A percentile compares a stretch with the other conserved stretches of the same genome.
These are phyloP conservation scores for Acleris emargana DNA, from an alignment of 2,888 invertebrate genomes.

Conservation along the genomic window DNA sequence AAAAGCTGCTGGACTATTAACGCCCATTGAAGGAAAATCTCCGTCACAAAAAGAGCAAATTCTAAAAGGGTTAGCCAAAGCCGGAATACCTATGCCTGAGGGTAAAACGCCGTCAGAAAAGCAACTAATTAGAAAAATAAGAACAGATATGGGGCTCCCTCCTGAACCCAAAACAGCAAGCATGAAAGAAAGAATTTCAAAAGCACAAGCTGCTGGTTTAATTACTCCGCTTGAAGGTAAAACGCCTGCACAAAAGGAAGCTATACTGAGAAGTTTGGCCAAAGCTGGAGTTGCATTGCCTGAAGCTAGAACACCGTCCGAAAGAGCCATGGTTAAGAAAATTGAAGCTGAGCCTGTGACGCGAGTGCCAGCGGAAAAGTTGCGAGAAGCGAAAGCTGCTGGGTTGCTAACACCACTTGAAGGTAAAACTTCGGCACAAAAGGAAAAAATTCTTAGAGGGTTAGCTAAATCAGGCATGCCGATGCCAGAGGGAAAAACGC, in stretches of 20 bases:
- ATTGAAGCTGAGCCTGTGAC: not conserved
- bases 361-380: not conserved
- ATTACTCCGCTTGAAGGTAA: slow-evolving; percentile 38
- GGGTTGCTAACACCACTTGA: not conserved
- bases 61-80: too few species aligned
- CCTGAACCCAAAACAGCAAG: not conserved
- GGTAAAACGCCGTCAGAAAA: too few species aligned
- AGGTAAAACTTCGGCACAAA: not conserved
- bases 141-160: too few species aligned
- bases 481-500: not conserved
- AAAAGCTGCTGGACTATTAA: too few species aligned
- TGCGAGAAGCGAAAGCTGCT: not conserved
- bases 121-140: too few species aligned
- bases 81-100: too few species aligned
- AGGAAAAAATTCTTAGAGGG: not conserved
- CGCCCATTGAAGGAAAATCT: too few species aligned
- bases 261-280: too few species aligned
- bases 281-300: too few species aligned
- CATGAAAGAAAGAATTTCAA: slow-evolving; percentile 39
- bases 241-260: slow-evolving; percentile 7
- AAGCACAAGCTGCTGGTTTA: slow-evolving; percentile 38
- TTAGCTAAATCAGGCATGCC: not conserved
- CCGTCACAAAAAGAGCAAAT: too few species aligned
- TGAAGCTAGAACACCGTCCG: not conserved
- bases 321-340: not conserved